Evolutionary conservation across 2,797 vertebrate genomes (phyloP), one percentile per base, ranked within the genome.

Genomic region (Apogon hyalosoma): DNA sequence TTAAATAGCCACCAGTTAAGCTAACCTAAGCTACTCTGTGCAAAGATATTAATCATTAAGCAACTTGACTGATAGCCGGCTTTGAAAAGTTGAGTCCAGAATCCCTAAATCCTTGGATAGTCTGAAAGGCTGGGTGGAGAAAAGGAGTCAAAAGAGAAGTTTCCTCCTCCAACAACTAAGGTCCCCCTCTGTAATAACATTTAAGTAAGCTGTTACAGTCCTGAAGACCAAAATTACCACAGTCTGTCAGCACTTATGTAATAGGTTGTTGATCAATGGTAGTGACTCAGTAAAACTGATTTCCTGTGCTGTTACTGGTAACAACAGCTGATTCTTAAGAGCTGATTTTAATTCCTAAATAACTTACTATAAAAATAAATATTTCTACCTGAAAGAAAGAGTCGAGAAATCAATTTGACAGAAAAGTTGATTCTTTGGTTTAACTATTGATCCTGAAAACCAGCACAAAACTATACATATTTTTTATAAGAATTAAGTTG

Each of bases 41-140:
- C 38, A 54, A 67, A 13, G 38, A 77, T 41, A 24, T 28, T 14
- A 69, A 69, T 68, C 31, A 60, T 78, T 57, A 18, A 16, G 4
- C 46, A 70, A 43, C 28, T 59, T 51, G 6, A 70, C 19, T 47
- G 45, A 49, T 40, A 9, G 39, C 2, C 57, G 14, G 21, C 28
- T 31, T 40, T 50, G 38, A 24, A n/a, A 8, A 52, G n/a, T n/a
- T 19, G 18, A 4, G 46, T 9, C 3, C 12, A 31, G 11, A 72
- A 36, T 15, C 43, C 51, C 24, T 19, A 5, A 38, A 57, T 72
- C 6, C 40, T 46, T 18, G 38, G 14, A 47, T 24, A 38, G 39
- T 64, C 43, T 58, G 42, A 57, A 63, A 63, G 53, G 55, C n/a
- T 60, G 48, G 42, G 33, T 28, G 63, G 31, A 54, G 43, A 47